Evolutionary conservation across 1,140 invertebrate species (phyloP), one percentile per base, ranked within the genome.

Genomic region (Adelges cooleyi): DNA sequence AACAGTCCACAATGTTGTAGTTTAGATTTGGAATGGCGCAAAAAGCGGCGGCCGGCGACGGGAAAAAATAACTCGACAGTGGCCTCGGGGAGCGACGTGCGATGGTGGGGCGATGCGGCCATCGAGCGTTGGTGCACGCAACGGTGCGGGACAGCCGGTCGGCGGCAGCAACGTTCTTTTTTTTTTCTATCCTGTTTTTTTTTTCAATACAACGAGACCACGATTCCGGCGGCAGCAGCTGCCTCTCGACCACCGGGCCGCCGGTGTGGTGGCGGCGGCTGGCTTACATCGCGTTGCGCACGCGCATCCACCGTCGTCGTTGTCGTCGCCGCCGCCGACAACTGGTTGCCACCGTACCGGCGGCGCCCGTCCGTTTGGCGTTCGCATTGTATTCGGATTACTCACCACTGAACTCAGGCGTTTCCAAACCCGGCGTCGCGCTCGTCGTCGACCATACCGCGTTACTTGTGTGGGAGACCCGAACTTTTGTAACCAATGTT

Each of bases 331-430:
- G 29, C 11, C 29, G 15, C 10, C 17, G 20, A 15, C 54, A 59
- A 59, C 54, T 59, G 54, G 54, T 59, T 56, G 51, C 29, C 29
- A 33, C 29, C 5, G 29, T 5, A 33, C 11, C 29, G 29, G 29
- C 29, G 29, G 29, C 29, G 11, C 29, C 29, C 29, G 29, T 54
- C 36, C 22, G 54, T 59, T 20, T n/a, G n/a, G n/a, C 50, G 52
- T 54, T 44, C 36, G 23, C 54, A 59, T 59, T 59, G 54, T 59
- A 59, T 59, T 59, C 40, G 40, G 54, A 36, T 59, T 59, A 59
- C 54, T 59, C 54, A 59, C 54, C 23, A 59, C 23, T 44, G 25
- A 44, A 29, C 20, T 38, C 40, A 59, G 40, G 42, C 36, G 23
- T 44, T 46, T 18, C 22, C 38, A 59, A 59, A 59, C 46, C 17